These are phyloP conservation scores for Oreochromis aureus DNA, from an alignment of 2,113 vertebrate genomes.

Conservation along the genomic window DNA sequence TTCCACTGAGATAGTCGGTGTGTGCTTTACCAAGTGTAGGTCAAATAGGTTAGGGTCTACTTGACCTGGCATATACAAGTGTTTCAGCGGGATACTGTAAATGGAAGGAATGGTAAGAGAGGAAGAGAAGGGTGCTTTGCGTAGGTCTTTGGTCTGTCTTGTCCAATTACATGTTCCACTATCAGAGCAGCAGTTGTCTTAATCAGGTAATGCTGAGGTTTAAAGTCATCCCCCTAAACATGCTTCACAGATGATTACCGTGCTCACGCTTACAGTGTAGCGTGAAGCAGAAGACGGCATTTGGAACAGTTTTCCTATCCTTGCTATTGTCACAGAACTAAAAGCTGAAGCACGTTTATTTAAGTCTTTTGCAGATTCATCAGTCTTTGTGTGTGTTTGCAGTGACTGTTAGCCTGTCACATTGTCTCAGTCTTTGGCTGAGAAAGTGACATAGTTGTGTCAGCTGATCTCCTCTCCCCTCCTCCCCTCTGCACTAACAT, in stretches of 20 bases:
- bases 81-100: not conserved
- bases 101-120: not conserved
- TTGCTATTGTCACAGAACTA: not conserved
- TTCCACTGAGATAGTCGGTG: not conserved
- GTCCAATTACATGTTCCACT: constrained; percentile 60
- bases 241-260: constrained; percentile 19
- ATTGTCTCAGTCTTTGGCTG: constrained; percentile 27
- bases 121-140: constrained; percentile 17
- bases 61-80: constrained; percentile 17
- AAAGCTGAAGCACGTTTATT: not conserved
- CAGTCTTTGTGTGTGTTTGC: not conserved
- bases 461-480: constrained; percentile 30
- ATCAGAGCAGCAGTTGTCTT: constrained; percentile 52
- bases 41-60: constrained; percentile 16
- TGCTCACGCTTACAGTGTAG: not conserved
- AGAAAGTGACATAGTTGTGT: constrained; percentile 57
- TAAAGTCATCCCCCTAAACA: constrained; percentile 25
- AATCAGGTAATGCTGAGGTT: constrained; percentile 62
- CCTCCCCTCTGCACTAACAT: constrained; percentile 5
- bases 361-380: not conserved
- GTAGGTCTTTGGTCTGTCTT: constrained; percentile 54
- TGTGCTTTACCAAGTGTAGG: not conserved
- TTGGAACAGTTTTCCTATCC: not conserved
- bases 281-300: not conserved
- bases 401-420: constrained; percentile 6